These are phyloP conservation scores for Tetragonula carbonaria DNA, from an alignment of 2,888 invertebrate species.

Conservation along the genomic window DNA sequence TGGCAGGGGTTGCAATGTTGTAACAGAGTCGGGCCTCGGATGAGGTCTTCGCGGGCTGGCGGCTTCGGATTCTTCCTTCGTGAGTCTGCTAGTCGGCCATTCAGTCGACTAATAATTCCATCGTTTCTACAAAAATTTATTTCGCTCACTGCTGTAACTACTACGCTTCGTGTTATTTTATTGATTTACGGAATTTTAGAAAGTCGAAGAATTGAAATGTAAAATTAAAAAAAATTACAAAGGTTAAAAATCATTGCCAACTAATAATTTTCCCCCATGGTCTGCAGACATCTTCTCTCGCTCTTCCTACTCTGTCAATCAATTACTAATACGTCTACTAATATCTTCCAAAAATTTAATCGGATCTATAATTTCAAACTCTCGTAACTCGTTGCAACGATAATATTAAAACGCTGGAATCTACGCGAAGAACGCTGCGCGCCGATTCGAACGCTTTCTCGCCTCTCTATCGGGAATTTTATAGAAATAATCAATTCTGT, in stretches of 20 bases:
- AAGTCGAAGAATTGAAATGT: too few species aligned
- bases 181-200: too few species aligned
- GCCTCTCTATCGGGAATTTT: background rate
- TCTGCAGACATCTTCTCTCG: background rate
- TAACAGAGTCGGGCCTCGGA: slow-evolving; percentile 53
- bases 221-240: too few species aligned
- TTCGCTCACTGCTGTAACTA: too few species aligned
- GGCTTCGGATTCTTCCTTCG: slow-evolving; percentile 48
- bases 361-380: background rate
- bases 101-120: too few species aligned
- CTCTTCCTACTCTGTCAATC: background rate
- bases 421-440: background rate
- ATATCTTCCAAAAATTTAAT: too few species aligned
- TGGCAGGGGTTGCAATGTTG: slow-evolving; percentile 54
- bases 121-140: too few species aligned
- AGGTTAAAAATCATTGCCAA: too few species aligned
- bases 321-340: too few species aligned
- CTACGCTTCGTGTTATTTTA: too few species aligned
- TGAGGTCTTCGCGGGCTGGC: slow-evolving; percentile 53
- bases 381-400: background rate
- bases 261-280: background rate
- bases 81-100: background rate
- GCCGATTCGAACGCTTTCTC: background rate
- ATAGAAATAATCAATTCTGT: slow-evolving; percentile 47
- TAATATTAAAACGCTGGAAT: background rate